phyloP scores from a whole-genome alignment of 2,113 vertebrate genomes.

The Syngnathus typhle region DNA sequence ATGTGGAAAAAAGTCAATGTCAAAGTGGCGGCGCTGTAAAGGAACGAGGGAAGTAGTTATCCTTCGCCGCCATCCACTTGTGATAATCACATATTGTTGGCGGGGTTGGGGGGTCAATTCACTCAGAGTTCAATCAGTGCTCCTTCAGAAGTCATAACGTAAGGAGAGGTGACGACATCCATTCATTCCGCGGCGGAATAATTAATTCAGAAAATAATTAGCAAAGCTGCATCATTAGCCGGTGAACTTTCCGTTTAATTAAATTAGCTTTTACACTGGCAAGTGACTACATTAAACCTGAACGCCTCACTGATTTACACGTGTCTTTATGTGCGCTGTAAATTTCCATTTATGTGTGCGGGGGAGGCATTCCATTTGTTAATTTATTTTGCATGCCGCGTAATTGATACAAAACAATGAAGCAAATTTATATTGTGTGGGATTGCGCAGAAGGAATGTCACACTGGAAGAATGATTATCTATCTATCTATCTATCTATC shows the following conservation, averaged over 20 bases:
- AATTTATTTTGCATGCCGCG: background rate
- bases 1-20: conserved; percentile 44
- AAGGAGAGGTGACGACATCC: conserved; percentile 21
- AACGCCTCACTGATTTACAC: conserved; percentile 8
- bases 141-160: conserved; percentile 15
- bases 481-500: background rate
- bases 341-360: background rate
- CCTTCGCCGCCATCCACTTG: conserved; percentile 38
- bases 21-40: conserved; percentile 24
- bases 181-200: conserved; percentile 20
- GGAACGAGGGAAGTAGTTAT: conserved; percentile 29
- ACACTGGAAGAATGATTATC: conserved; percentile 36
- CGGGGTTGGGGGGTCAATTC: conserved; percentile 21
- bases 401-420: conserved; percentile 2
- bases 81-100: conserved; percentile 48
- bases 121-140: conserved; percentile 36
- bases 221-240: conserved; percentile 18
- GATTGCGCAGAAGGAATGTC: conserved; percentile 40
- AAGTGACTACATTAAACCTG: conserved; percentile 19
- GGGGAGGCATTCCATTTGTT: background rate
- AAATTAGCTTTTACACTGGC: conserved; percentile 39
- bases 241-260: conserved; percentile 35
- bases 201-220: conserved; percentile 41
- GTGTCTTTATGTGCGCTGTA: background rate
- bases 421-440: conserved; percentile 12